Evolutionary conservation across 2,113 vertebrate species (phyloP).

Genomic region (Cyphomyrus plagiostoma): DNA sequence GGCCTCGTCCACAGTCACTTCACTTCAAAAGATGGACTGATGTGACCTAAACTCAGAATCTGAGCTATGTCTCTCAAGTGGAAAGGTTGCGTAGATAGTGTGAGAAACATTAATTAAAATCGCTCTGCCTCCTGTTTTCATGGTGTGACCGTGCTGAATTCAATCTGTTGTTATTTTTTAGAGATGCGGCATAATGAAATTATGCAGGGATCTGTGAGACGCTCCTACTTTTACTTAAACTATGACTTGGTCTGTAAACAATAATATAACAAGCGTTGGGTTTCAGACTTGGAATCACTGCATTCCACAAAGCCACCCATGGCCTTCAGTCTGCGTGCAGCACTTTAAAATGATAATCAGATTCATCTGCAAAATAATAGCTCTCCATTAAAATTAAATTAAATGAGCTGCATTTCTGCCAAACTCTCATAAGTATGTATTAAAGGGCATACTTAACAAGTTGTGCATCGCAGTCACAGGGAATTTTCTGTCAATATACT

Average conservation of each 20-base stretch:
- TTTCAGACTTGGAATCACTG: neutral
- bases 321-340: neutral
- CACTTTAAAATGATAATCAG: neutral
- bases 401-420: neutral
- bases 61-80: neutral
- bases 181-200: neutral
- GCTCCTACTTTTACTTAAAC: neutral
- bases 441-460: neutral
- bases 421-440: neutral
- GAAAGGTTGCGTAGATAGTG: neutral
- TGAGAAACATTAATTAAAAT: neutral
- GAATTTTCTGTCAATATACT: neutral
- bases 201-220: neutral
- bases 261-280: neutral
- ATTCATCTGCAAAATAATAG: neutral
- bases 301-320: neutral
- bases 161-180: neutral
- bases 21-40: constrained; percentile 51
- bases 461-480: neutral
- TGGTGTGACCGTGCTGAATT: neutral
- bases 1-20: constrained; percentile 18
- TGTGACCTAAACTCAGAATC: neutral
- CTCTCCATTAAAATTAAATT: neutral
- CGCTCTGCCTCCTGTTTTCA: neutral
- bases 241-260: neutral